These are phyloP conservation scores for Prenolepis imparis DNA, from an alignment of 2,888 invertebrate species.

Conservation along the genomic window DNA sequence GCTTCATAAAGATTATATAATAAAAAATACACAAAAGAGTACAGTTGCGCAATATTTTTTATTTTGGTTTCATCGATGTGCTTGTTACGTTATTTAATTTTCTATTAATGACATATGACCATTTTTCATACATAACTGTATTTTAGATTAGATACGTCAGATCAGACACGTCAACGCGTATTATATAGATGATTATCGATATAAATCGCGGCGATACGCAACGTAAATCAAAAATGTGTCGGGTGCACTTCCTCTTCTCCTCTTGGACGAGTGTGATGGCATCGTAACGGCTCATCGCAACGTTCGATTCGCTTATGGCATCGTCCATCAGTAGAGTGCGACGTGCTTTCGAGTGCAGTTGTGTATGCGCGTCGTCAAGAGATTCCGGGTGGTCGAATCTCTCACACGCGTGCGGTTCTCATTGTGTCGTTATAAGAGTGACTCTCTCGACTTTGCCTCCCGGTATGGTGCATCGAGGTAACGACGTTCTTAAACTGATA, in stretches of 20 bases:
- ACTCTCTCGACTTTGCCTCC: slow-evolving; percentile 47
- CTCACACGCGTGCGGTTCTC: slow-evolving; percentile 14
- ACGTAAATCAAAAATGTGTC: slow-evolving; percentile 56
- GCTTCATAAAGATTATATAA: not conserved
- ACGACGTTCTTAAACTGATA: not conserved
- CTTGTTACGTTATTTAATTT: not conserved
- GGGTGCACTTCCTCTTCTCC: slow-evolving; percentile 63
- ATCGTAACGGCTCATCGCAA: slow-evolving; percentile 28
- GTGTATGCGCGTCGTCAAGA: slow-evolving; percentile 49
- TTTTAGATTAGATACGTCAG: not conserved
- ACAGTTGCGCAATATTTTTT: not conserved
- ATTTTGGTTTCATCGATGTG: not conserved
- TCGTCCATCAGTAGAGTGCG: slow-evolving; percentile 65
- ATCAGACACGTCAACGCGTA: not conserved
- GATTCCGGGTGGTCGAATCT: slow-evolving; percentile 47
- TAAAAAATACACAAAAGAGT: too few species aligned
- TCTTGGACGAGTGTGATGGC: slow-evolving; percentile 1
- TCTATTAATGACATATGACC: not conserved
- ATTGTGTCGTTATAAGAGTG: slow-evolving; percentile 33
- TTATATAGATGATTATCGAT: slow-evolving; percentile 1
- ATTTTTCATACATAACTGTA: not conserved
- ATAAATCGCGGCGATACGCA: not conserved
- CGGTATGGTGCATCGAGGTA: slow-evolving; percentile 44
- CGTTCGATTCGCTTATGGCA: slow-evolving; percentile 59
- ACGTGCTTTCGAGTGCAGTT: slow-evolving; percentile 42